Base-by-base conservation (phyloP, 2,888 invertebrate genomes). In the Caenorhabditis panamensis region DNA sequence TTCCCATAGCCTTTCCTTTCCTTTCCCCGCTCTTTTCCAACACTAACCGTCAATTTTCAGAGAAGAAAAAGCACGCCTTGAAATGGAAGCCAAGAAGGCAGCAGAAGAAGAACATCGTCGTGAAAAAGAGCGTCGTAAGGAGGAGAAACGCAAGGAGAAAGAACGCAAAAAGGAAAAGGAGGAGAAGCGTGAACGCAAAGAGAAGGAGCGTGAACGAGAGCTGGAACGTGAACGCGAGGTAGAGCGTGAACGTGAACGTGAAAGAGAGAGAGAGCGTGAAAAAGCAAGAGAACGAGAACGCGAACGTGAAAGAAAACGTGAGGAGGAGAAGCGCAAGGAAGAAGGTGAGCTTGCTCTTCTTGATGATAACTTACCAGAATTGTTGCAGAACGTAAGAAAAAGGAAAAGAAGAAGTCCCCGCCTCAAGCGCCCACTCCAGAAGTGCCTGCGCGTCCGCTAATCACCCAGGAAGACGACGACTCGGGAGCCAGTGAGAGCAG, bases 201-300 rank as follows among this genome's bases (percentile, higher is more conserved):
- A 75, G 24, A 69, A 73, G 67, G 73, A 72, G 24, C 47, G 53
- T 22, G 64, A 79, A 63, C 56, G 66, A 24, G 75, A 82, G 68
- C 37, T 44, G 24, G 76, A 84, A 71, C 58, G 68, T 1, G 79
- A 79, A 28, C 56, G 63, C 13, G 59, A 68, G 20, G 18, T 41
- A 9, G 75, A 78, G 53, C 47, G 44, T 9, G 66, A 80, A 24
- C 53, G 54, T 41, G 56, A 76, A 47, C 31, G 56, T 8, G 64
- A 64, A 53, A 66, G 28, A 49, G 28, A 64, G 64, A 66, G 28
- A 49, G 28, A 24, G 2, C 37, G 56, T 16, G 68, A 73, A 16
- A 77, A 80, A 16, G 71, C 79, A 28, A 51, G 73, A 37, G 80
- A 79, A 58, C 51, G 72, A 16, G 71, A 81, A 28, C 58, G 73